These are phyloP conservation scores for Galemys pyrenaicus DNA, from an alignment of 2,113 vertebrate species.

Conservation along the genomic window DNA sequence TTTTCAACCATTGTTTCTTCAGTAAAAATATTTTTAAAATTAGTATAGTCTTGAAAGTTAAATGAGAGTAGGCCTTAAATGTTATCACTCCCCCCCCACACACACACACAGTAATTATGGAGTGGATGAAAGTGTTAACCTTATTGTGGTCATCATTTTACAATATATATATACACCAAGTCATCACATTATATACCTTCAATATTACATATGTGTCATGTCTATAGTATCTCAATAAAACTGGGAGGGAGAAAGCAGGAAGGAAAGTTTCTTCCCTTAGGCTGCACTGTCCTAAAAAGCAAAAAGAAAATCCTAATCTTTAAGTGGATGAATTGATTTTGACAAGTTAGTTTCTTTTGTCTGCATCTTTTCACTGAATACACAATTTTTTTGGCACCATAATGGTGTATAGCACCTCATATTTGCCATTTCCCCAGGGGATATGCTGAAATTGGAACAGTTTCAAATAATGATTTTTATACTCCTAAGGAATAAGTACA, in stretches of 20 bases:
- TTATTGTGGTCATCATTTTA: neutral
- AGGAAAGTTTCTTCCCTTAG: neutral
- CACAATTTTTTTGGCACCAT: conserved; percentile 38
- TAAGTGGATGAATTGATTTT: neutral
- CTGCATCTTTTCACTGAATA: conserved; percentile 58
- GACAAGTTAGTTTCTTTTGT: neutral
- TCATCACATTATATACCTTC: neutral
- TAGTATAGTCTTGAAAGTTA: neutral
- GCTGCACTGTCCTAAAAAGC: neutral
- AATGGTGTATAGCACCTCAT: conserved; percentile 27
- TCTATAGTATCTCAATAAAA: neutral
- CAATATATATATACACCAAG: neutral
- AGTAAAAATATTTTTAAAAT: no score
- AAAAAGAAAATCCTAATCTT: neutral
- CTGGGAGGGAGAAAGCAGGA: no score
- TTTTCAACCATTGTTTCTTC: no score
- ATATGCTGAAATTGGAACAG: conserved; percentile 52
- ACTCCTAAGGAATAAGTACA: conserved; percentile 52
- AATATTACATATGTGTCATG: neutral
- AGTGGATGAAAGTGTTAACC: neutral
- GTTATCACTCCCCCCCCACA: neutral
- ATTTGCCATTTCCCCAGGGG: conserved; percentile 44
- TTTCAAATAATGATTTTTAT: conserved; percentile 77
- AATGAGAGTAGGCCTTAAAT: neutral
- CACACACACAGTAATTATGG: neutral